Percentiles rank a stretch among this genome's conserved stretches.
These are phyloP conservation scores for Neodiprion lecontei DNA, from an alignment of 1,140 invertebrate species.

Conservation along the genomic window DNA sequence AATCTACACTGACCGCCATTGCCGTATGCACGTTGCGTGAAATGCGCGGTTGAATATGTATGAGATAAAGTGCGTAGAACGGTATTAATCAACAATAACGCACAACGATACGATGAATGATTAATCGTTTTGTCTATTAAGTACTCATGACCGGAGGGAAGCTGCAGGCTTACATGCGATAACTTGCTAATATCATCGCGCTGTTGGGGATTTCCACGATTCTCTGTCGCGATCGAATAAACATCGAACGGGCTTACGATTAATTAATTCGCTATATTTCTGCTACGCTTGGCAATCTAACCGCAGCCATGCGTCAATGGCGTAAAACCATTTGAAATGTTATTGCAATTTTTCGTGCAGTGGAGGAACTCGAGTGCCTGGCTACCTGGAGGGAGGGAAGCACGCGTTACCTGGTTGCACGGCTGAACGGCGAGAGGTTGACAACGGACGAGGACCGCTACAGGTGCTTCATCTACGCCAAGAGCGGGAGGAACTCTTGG, in stretches of 20 bases:
- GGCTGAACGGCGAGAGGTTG: slow-evolving; percentile 61
- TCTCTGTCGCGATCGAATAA: neutral
- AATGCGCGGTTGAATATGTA: neutral
- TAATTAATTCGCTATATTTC: neutral
- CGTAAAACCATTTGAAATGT: neutral
- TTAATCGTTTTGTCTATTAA: slow-evolving; percentile 45
- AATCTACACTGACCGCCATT: no score
- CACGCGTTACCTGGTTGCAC: slow-evolving; percentile 79
- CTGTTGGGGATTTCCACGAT: neutral
- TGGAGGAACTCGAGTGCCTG: slow-evolving; percentile 82
- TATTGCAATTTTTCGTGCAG: slow-evolving; percentile 54
- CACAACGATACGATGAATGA: slow-evolving; percentile 40
- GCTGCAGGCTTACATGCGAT: no score
- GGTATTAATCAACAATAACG: slow-evolving; percentile 40
- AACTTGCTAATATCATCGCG: neutral
- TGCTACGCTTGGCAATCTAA: neutral
- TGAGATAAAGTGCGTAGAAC: slow-evolving; percentile 21
- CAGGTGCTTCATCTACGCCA: slow-evolving; percentile 74
- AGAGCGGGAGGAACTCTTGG: slow-evolving; percentile 53
- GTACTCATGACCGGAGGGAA: slow-evolving; percentile 25
- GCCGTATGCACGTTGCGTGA: no score
- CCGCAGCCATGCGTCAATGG: no score
- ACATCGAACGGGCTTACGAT: neutral
- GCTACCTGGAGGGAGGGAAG: slow-evolving; percentile 88
- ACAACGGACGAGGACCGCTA: slow-evolving; percentile 68